Evolutionary conservation across 2,113 vertebrate species (phyloP).

Genomic region (Chaetops frenatus): DNA sequence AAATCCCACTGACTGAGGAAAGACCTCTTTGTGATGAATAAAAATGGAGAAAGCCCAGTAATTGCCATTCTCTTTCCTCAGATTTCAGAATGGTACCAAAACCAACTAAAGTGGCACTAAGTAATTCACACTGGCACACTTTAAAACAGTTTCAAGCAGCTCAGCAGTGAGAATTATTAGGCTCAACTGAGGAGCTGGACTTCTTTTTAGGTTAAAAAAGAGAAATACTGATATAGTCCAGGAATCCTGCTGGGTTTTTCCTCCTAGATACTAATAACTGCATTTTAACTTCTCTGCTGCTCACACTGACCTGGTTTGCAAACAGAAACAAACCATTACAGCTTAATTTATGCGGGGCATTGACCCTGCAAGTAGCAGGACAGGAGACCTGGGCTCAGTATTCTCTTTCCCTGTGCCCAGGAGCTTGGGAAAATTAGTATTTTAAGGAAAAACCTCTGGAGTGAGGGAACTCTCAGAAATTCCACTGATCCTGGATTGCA

Average conservation of each 20-base stretch:
- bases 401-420: not conserved
- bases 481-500: not conserved
- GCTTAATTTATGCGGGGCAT: not conserved
- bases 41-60: not conserved
- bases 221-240: not conserved
- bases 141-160: not conserved
- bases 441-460: not conserved
- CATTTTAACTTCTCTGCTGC: not conserved
- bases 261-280: not conserved
- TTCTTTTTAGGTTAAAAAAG: not conserved
- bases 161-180: not conserved
- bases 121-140: not conserved
- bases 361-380: not conserved
- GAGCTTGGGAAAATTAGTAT: not conserved
- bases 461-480: not conserved
- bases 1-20: not conserved
- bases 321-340: not conserved
- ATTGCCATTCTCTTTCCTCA: accelerated
- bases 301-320: not conserved
- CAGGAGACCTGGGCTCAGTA: not conserved
- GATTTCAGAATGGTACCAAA: not conserved
- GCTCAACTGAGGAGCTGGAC: not conserved
- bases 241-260: not conserved
- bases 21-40: not conserved
- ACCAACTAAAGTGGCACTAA: not conserved